phyloP scores from a whole-genome alignment of 2,888 invertebrate species.

The Papilio demoleus region DNA sequence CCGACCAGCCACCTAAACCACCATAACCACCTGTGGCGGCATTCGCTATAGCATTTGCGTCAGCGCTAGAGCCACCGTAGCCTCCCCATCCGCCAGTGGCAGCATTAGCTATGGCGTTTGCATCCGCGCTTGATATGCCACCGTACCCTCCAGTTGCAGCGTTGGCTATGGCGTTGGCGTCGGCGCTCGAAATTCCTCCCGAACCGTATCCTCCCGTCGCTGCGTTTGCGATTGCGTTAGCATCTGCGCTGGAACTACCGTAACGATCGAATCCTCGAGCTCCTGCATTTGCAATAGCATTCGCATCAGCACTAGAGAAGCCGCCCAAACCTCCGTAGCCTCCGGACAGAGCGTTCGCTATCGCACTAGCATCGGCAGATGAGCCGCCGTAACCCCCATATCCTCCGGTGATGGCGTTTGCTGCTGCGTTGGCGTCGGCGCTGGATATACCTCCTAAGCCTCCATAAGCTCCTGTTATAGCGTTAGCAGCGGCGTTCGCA shows the following conservation, averaged over 20 bases:
- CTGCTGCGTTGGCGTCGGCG: conserved; percentile 44
- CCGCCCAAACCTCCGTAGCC: conserved; percentile 22
- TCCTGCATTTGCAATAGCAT: conserved; percentile 25
- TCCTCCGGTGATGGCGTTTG: conserved; percentile 39
- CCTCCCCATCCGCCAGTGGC: conserved; percentile 25
- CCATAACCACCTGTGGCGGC: conserved; percentile 37
- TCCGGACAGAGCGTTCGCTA: conserved; percentile 38
- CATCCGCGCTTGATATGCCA: conserved; percentile 40
- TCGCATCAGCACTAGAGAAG: conserved; percentile 19
- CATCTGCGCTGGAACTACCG: conserved; percentile 31
- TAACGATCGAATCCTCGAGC: background rate
- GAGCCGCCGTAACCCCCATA: conserved; percentile 35
- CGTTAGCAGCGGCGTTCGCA: conserved; percentile 41
- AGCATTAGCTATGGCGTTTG: conserved; percentile 44
- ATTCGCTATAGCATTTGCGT: conserved; percentile 44
- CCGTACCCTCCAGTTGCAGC: conserved; percentile 37
- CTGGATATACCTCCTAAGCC: conserved; percentile 31
- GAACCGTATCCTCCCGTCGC: conserved; percentile 7
- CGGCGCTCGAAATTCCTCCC: conserved; percentile 39
- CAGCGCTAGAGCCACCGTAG: background rate
- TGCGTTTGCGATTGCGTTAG: conserved; percentile 40
- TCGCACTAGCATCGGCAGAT: conserved; percentile 43
- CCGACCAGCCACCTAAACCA: conserved; percentile 34
- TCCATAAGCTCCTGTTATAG: conserved; percentile 19
- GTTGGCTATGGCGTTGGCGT: conserved; percentile 43